Conservation (phyloP, 1,140 invertebrate genomes). For the Euura saliciscinereae region DNA sequence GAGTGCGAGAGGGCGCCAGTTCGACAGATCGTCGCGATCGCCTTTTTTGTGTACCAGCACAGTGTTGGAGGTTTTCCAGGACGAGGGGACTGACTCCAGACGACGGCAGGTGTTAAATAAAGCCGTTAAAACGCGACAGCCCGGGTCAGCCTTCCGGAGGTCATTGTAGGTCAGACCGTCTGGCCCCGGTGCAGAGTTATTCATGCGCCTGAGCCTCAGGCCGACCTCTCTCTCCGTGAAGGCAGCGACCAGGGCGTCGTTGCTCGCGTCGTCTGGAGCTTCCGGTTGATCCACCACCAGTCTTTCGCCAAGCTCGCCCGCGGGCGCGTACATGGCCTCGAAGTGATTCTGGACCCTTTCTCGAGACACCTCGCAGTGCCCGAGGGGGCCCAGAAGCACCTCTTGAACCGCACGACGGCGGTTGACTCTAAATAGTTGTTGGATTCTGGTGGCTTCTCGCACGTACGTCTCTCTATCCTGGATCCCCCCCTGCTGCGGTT, state of each 20-base stretch:
- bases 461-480: too few species aligned
- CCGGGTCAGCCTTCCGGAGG: too few species aligned
- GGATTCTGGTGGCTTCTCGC: not conserved
- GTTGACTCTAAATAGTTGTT: not conserved
- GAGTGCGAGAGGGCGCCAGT: conserved; percentile 48
- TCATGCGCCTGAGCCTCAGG: too few species aligned
- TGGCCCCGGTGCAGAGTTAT: too few species aligned
- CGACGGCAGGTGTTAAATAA: too few species aligned
- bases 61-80: conserved; percentile 32
- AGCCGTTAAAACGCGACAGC: too few species aligned
- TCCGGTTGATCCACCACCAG: not conserved
- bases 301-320: not conserved
- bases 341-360: not conserved
- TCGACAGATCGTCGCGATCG: conserved; percentile 28
- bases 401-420: not conserved
- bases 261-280: not conserved
- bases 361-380: not conserved
- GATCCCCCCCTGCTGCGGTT: too few species aligned
- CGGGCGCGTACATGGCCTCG: not conserved
- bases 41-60: conserved; percentile 46
- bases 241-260: not conserved
- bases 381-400: not conserved
- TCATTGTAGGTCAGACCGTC: too few species aligned
- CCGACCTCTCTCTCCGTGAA: too few species aligned
- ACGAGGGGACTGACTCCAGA: too few species aligned